Percentiles rank a stretch among this genome's conserved stretches.
Evolutionary conservation across 2,113 vertebrate species (phyloP).

Genomic region (Glareola pratincola): DNA sequence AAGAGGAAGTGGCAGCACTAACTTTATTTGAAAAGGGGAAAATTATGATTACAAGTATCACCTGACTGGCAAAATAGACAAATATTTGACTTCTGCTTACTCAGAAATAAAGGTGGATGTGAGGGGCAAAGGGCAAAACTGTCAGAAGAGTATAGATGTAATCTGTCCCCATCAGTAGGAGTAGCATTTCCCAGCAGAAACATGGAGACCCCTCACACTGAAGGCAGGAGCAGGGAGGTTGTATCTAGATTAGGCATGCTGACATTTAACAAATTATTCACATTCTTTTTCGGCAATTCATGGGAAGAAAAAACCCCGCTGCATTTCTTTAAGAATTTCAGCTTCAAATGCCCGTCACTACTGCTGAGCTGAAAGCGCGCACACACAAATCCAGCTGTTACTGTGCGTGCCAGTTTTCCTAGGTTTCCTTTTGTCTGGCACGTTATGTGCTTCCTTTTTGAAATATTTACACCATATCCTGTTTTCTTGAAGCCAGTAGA

Average conservation of each 20-base stretch:
- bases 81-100: constrained; percentile 1
- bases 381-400: background rate
- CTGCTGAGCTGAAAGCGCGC: background rate
- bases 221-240: background rate
- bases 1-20: background rate
- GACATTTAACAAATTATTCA: background rate
- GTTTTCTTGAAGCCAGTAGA: background rate
- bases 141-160: background rate
- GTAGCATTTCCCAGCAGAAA: background rate
- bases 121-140: background rate
- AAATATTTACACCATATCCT: background rate
- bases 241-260: background rate
- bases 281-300: background rate
- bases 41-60: background rate
- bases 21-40: constrained; percentile 3
- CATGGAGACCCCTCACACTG: background rate
- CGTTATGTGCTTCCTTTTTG: background rate
- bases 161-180: background rate
- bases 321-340: background rate
- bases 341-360: background rate
- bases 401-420: background rate
- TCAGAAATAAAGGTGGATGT: background rate
- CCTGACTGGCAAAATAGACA: background rate
- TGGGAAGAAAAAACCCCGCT: background rate
- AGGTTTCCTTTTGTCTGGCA: background rate